A percentile compares a stretch with the other conserved stretches of the same genome.
Conservation (phyloP, 1,140 invertebrate genomes). For the Zophobas atratus region DNA sequence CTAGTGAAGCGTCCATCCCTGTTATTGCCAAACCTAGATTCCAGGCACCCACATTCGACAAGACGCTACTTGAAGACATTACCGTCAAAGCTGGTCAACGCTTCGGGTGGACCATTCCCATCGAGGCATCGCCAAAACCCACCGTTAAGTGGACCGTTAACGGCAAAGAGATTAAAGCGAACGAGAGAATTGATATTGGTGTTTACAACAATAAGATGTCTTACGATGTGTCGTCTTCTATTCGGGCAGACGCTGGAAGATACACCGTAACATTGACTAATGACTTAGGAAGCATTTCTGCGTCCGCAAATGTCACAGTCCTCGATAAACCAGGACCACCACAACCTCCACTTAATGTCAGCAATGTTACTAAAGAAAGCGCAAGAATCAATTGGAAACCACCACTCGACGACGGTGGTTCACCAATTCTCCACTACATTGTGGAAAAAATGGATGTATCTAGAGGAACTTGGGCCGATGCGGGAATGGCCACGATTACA, state of each 20-base stretch:
- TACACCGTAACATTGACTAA: constrained; percentile 91
- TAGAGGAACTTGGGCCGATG: constrained; percentile 95
- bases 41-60: constrained; percentile 89
- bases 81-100: constrained; percentile 92
- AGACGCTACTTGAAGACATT: constrained; percentile 86
- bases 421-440: constrained; percentile 95
- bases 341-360: constrained; percentile 88
- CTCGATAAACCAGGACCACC: constrained; percentile 90
- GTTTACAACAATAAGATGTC: constrained; percentile 83
- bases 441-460: constrained; percentile 98
- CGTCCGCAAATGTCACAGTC: constrained; percentile 90
- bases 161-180: constrained; percentile 78
- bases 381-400: constrained; percentile 88
- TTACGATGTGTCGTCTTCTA: constrained; percentile 90
- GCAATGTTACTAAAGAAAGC: constrained; percentile 91
- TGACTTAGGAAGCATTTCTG: constrained; percentile 85
- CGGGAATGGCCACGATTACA: constrained; percentile 87
- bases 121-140: constrained; percentile 87
- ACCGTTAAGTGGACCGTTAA: constrained; percentile 93
- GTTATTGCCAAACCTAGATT: constrained; percentile 89
- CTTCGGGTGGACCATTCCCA: constrained; percentile 90
- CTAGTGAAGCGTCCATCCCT: constrained; percentile 90
- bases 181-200: constrained; percentile 80
- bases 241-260: constrained; percentile 85
- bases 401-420: constrained; percentile 92